phyloP scores from a whole-genome alignment of 2,797 vertebrate genomes.

The Neomorphus geoffroyi region DNA sequence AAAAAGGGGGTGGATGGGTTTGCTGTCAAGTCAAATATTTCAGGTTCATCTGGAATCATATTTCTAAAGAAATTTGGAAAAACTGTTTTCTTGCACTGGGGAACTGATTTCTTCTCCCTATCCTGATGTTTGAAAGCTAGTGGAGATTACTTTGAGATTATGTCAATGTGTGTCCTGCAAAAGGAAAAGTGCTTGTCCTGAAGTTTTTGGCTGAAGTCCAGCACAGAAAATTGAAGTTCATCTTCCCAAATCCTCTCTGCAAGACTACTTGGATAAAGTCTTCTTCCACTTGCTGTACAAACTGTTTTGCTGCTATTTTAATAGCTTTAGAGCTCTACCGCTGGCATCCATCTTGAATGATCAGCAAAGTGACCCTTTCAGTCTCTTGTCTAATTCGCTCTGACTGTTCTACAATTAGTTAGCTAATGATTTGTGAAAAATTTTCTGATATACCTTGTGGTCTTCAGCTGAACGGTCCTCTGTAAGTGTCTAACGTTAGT shows the following conservation, averaged over 20 bases:
- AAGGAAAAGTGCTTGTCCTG: not conserved
- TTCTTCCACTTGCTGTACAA: not conserved
- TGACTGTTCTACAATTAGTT: conserved; percentile 42
- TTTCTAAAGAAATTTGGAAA: not conserved
- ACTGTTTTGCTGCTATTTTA: not conserved
- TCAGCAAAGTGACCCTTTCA: conserved; percentile 35
- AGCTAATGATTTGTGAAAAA: conserved; percentile 58
- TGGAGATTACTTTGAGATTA: not conserved
- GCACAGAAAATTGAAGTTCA: not conserved
- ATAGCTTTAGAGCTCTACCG: not conserved
- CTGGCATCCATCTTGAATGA: not conserved
- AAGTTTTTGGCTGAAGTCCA: not conserved
- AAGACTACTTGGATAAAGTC: not conserved
- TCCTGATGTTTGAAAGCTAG: not conserved
- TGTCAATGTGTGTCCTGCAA: not conserved
- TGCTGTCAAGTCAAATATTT: not conserved
- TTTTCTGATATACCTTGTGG: conserved; percentile 32
- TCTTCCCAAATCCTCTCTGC: conserved; percentile 3
- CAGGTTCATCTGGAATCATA: not conserved
- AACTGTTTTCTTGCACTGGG: not conserved
- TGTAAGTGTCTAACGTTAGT: not conserved
- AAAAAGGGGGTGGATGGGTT: not conserved
- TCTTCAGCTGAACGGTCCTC: conserved; percentile 7
- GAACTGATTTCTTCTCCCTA: not conserved
- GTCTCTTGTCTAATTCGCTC: not conserved